Evolutionary conservation across 1,140 invertebrate species (phyloP).

Genomic region (Apis cerana): DNA sequence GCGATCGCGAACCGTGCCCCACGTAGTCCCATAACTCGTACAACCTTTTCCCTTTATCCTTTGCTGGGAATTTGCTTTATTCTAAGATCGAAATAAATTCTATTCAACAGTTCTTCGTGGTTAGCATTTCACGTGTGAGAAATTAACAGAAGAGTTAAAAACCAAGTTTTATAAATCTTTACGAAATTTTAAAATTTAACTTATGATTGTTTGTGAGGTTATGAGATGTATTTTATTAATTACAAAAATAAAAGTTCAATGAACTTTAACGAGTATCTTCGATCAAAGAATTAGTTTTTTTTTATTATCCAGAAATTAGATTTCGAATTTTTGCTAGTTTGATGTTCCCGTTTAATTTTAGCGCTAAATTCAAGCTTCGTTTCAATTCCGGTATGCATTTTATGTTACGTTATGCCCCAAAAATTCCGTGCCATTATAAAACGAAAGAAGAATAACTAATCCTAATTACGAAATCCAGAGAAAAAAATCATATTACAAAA

Average conservation of each 20-base stretch:
- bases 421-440: neutral
- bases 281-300: neutral
- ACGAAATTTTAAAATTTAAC: neutral
- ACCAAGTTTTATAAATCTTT: neutral
- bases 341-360: neutral
- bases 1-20: slow-evolving; percentile 59
- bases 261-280: too few relatives aligned
- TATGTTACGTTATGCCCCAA: slow-evolving; percentile 5
- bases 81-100: neutral
- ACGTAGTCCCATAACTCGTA: slow-evolving; percentile 27
- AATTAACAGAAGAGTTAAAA: neutral
- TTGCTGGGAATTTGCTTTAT: neutral
- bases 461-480: neutral
- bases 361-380: neutral
- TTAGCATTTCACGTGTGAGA: neutral
- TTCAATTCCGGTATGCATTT: neutral
- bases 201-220: too few relatives aligned
- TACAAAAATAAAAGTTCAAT: too few relatives aligned
- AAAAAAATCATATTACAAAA: slow-evolving; percentile 4
- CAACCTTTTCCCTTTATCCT: slow-evolving; percentile 32
- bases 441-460: neutral
- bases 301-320: neutral
- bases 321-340: neutral
- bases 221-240: too few relatives aligned
- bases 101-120: neutral